Base-by-base conservation (phyloP, 2,797 vertebrate species). In the Betta splendens region DNA sequence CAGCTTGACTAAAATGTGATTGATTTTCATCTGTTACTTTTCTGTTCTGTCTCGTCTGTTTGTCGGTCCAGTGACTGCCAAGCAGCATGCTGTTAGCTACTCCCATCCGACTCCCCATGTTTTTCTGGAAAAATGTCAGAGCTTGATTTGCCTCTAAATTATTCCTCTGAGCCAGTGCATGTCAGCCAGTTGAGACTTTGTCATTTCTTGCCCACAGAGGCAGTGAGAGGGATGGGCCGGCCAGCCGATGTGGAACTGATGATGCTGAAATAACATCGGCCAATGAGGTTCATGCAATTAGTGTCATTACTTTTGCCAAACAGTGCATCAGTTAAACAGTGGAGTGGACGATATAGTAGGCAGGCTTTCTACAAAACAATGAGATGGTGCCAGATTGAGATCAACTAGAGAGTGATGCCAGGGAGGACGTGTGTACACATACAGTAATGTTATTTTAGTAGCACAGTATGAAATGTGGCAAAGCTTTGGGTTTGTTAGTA, bases 261-360 rank as follows among this genome's bases (percentile, higher is more conserved):
- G 76, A 66, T 45, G 46, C 48, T 35, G 47, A 39, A 45, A 64
- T 69, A 69, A 66, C 65, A 49, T 75, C 47, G 15, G 56, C 69
- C 64, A 65, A 73, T 75, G 33, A 42, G 36, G 45, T 67, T 28
- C 21, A 44, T 35, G 58, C 79, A 80, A 77, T 85, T 73, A 64
- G 61, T 72, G 39, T 72, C 72, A 69, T 72, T 69, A 69, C 58
- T 58, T 60, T 39, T 60, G 71, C 70, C 70, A 65, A 59, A 70
- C 69, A 64, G 51, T 44, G 26, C 61, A 75, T 86, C 76, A 72
- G 55, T 83, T 56, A 77, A 33, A 53, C 16, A 43, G 52, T 54
- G 48, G 23, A 44, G 59, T 62, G 56, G 68, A 48, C 49, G 38
- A 37, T 61, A 20, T 18, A 62, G 58, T 37, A 9, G 35, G 54